Conservation (phyloP, 2,888 invertebrate genomes). For the Aquatica leii region DNA sequence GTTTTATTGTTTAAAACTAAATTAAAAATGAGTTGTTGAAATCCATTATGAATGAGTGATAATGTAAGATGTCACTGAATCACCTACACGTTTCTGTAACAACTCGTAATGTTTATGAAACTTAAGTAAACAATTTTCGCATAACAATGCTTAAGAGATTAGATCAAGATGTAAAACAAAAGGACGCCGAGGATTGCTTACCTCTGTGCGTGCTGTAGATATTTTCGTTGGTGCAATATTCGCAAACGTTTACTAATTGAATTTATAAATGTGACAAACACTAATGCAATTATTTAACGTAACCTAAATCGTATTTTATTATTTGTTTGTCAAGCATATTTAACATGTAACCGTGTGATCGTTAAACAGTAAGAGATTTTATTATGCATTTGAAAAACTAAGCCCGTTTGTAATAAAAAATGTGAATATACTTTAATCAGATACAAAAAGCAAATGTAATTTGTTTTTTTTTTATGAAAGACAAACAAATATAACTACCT, state of each 20-base stretch:
- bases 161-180: neutral
- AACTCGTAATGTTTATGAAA: too few relatives aligned
- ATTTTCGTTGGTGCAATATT: neutral
- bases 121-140: neutral
- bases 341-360: constrained; percentile 39
- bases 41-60: constrained; percentile 9
- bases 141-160: neutral
- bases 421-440: too few relatives aligned
- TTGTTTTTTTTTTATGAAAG: too few relatives aligned
- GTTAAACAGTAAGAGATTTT: constrained; percentile 39
- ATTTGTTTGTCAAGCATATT: constrained; percentile 21
- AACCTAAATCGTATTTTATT: neutral
- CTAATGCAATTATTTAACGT: constrained; percentile 20
- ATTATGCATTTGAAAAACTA: neutral
- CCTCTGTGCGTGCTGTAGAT: neutral
- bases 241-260: constrained; percentile 20
- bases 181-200: neutral
- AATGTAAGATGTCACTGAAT: constrained; percentile 11
- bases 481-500: too few relatives aligned
- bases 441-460: too few relatives aligned
- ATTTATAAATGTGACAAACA: constrained; percentile 27
- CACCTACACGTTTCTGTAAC: neutral
- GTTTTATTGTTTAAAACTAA: constrained; percentile 14
- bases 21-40: constrained; percentile 4
- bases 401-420: too few relatives aligned